Evolutionary conservation across 1,140 invertebrate genomes (phyloP).

Genomic region (Listronotus oregonensis): DNA sequence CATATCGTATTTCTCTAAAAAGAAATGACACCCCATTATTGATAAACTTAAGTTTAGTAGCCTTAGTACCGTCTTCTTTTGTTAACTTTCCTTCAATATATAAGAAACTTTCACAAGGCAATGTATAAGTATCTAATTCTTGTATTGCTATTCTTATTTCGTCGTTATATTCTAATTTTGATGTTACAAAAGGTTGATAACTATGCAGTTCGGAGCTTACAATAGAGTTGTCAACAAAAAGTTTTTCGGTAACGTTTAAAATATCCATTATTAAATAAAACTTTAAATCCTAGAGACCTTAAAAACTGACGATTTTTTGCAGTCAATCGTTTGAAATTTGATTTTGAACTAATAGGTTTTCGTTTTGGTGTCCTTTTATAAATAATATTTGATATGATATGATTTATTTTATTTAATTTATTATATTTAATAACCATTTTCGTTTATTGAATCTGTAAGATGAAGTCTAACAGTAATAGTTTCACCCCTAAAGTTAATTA

Average conservation of each 20-base stretch:
- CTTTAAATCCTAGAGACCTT: conserved; percentile 22
- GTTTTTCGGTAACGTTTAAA: conserved; percentile 20
- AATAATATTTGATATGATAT: background rate
- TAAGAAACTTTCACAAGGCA: conserved; percentile 38
- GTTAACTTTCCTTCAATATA: conserved; percentile 46
- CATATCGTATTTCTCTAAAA: conserved; percentile 58
- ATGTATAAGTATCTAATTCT: conserved; percentile 40
- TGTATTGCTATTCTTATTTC: conserved; percentile 43
- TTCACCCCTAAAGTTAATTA: no score
- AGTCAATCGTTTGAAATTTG: conserved; percentile 13
- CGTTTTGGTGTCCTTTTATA: background rate
- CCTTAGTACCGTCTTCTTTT: conserved; percentile 29
- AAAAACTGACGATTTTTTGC: conserved; percentile 21
- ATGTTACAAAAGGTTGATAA: conserved; percentile 31
- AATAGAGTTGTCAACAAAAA: conserved; percentile 23
- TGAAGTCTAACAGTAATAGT: no score
- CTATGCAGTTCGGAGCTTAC: conserved; percentile 28
- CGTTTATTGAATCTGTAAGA: conserved; percentile 6
- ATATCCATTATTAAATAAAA: conserved; percentile 27
- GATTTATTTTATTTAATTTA: conserved; percentile 2
- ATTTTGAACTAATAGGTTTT: conserved; percentile 4
- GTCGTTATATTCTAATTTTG: conserved; percentile 36
- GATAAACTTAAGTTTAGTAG: conserved; percentile 42
- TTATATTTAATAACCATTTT: conserved; percentile 21
- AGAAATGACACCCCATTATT: conserved; percentile 55